A percentile compares a stretch with the other conserved stretches of the same genome.
phyloP scores from a whole-genome alignment of 37 sponge, comb jelly and placozoan genomes.

The Spongilla lacustris region DNA sequence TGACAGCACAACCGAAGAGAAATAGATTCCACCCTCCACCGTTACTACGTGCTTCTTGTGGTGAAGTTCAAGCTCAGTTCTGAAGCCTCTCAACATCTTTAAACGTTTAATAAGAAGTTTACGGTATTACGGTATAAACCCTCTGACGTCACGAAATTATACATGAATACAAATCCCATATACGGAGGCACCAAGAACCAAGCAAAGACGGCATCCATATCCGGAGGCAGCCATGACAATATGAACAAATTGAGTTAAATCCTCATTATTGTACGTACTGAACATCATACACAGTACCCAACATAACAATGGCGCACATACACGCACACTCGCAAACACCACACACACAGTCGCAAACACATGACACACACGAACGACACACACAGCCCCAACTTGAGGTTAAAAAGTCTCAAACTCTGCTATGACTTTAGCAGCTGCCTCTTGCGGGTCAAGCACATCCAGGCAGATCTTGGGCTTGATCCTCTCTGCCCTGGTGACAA shows the following conservation, averaged over 20 bases:
- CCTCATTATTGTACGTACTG: too few species aligned
- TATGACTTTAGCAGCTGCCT: background rate
- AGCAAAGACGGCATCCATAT: too few species aligned
- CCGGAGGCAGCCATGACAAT: too few species aligned
- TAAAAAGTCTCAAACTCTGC: background rate
- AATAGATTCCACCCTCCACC: constrained; percentile 49
- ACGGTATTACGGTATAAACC: too few species aligned
- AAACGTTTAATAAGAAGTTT: background rate
- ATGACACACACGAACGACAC: background rate
- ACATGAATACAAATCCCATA: too few species aligned
- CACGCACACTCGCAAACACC: too few species aligned
- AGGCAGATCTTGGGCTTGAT: constrained; percentile 53
- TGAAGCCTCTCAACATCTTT: background rate
- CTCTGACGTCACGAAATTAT: too few species aligned
- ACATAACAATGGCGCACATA: too few species aligned
- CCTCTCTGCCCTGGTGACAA: constrained; percentile 68
- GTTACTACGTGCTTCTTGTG: background rate
- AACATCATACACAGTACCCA: too few species aligned
- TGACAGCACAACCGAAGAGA: constrained; percentile 63
- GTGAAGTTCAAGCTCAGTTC: background rate
- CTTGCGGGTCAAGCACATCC: constrained; percentile 38
- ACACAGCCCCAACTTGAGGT: background rate
- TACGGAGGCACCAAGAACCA: too few species aligned
- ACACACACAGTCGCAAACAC: background rate
- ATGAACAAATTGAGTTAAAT: too few species aligned